Percentiles rank a stretch among this genome's conserved stretches.
Conservation (phyloP, 2,888 invertebrate species). For the Phyto melanocephala region DNA sequence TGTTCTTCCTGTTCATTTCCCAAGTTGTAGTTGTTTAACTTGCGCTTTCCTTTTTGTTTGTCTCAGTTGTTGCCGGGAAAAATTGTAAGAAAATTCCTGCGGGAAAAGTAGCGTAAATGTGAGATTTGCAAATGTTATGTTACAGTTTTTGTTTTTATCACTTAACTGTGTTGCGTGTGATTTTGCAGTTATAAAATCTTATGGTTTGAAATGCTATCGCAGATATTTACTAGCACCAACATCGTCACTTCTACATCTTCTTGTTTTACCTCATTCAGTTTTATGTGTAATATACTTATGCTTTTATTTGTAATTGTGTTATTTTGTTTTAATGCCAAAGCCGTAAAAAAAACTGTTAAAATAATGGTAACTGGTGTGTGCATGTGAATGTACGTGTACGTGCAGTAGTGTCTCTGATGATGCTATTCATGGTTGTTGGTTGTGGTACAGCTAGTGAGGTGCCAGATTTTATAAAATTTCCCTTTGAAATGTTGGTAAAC, state of each 20-base stretch:
- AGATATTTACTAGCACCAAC: background rate
- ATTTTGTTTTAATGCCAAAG: constrained; percentile 3
- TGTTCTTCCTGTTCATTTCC: constrained; percentile 20
- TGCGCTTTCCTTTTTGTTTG: constrained; percentile 1
- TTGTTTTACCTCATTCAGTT: constrained; percentile 53
- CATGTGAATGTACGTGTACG: background rate
- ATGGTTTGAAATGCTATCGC: constrained; percentile 40
- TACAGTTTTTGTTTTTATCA: background rate
- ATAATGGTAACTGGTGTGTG: background rate
- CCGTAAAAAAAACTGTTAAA: constrained; percentile 22
- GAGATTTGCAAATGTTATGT: constrained; percentile 28
- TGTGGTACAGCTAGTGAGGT: background rate
- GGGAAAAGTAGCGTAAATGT: constrained; percentile 44
- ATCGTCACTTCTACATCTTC: background rate
- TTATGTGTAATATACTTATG: constrained; percentile 17
- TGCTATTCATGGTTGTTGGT: constrained; percentile 1
- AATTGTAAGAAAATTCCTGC: background rate
- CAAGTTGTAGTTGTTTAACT: background rate
- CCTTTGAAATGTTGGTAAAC: no score
- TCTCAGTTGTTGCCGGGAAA: background rate
- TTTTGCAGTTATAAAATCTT: constrained; percentile 49
- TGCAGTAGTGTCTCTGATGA: background rate
- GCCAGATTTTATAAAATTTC: constrained; percentile 26
- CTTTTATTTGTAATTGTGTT: background rate
- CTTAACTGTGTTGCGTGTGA: background rate